phyloP scores from a whole-genome alignment of 2,113 vertebrate genomes.

The Mustela nigripes region DNA sequence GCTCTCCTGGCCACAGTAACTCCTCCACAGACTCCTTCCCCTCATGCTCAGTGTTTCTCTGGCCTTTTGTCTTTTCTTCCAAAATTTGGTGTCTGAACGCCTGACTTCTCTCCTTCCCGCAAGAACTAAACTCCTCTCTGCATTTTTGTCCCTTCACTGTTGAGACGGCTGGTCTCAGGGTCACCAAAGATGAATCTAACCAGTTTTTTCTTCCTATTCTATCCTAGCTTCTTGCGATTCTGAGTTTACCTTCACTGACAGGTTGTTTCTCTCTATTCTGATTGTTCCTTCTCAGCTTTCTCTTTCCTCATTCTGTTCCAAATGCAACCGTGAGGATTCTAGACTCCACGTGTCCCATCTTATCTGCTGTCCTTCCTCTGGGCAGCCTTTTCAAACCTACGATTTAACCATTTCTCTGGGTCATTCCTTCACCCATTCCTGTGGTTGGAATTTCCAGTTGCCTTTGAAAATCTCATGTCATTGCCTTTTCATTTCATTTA shows the following conservation, averaged over 20 bases:
- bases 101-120: neutral
- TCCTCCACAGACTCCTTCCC: neutral
- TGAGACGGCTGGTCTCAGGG: neutral
- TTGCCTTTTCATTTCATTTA: constrained; percentile 3
- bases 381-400: neutral
- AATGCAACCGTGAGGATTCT: neutral
- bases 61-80: neutral
- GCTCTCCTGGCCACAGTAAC: neutral
- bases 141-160: neutral
- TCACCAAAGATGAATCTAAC: neutral
- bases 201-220: neutral
- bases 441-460: neutral
- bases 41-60: neutral
- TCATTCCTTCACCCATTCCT: neutral
- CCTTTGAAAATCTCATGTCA: neutral
- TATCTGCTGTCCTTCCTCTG: neutral
- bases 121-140: neutral
- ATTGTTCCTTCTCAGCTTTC: neutral
- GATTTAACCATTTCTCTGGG: neutral
- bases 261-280: neutral
- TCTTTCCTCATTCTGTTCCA: neutral
- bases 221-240: neutral
- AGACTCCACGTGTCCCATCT: neutral
- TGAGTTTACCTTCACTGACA: neutral
- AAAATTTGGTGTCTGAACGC: neutral